phyloP scores from a whole-genome alignment of 1,140 invertebrate genomes.

The Solen grandis region DNA sequence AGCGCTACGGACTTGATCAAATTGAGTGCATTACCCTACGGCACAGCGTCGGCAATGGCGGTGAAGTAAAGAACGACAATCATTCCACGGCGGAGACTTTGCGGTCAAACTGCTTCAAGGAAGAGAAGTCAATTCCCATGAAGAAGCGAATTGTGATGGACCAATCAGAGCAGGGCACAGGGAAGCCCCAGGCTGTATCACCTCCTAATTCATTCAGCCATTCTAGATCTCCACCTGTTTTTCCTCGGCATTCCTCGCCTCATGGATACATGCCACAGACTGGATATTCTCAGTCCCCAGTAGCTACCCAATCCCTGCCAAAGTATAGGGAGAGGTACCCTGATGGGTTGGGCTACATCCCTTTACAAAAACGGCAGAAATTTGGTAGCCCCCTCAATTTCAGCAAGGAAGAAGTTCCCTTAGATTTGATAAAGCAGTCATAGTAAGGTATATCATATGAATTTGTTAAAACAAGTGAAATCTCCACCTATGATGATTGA shows the following conservation, averaged over 20 bases:
- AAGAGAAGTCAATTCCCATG: conserved; percentile 54
- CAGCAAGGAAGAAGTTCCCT: conserved; percentile 25
- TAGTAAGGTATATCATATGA: background rate
- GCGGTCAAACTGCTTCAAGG: conserved; percentile 29
- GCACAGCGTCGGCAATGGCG: background rate
- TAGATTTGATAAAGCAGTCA: conserved; percentile 47
- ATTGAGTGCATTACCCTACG: background rate
- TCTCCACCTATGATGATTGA: too few species aligned
- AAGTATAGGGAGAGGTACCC: conserved; percentile 51
- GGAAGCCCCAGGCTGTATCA: background rate
- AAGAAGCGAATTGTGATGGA: conserved; percentile 49
- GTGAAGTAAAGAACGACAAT: background rate
- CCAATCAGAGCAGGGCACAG: conserved; percentile 16
- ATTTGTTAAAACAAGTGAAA: too few species aligned
- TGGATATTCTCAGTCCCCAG: background rate
- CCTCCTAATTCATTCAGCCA: conserved; percentile 17
- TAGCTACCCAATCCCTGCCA: background rate
- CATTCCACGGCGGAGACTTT: background rate
- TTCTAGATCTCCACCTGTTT: conserved; percentile 18
- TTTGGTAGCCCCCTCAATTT: conserved; percentile 29
- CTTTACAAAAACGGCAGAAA: conserved; percentile 49
- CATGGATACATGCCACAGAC: conserved; percentile 30
- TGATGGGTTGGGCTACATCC: conserved; percentile 48
- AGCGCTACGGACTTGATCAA: conserved; percentile 30
- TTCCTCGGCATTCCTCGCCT: conserved; percentile 10